Conservation (phyloP, 2,797 vertebrate species). For the Otus scops region DNA sequence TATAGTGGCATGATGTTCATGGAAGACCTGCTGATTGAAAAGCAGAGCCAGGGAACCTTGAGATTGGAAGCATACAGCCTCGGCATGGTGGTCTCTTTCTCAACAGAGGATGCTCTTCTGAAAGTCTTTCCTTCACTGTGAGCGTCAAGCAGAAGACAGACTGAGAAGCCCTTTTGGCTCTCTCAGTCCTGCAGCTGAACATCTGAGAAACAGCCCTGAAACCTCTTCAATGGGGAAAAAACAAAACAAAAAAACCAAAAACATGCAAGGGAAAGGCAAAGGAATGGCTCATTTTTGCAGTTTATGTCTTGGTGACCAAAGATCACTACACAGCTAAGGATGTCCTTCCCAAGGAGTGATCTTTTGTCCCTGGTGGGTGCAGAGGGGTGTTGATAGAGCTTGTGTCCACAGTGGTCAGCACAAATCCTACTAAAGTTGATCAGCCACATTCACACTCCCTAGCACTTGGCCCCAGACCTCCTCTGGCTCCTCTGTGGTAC, state of each 20-base stretch:
- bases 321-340: no score
- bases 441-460: not conserved
- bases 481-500: not conserved
- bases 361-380: not conserved
- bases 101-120: not conserved
- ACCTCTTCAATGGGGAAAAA: accelerated
- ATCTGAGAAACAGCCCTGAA: not conserved
- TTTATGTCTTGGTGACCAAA: not conserved
- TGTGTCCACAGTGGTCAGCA: not conserved
- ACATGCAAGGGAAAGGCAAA: not conserved
- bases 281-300: not conserved
- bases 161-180: not conserved
- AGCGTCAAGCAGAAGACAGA: not conserved
- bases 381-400: not conserved
- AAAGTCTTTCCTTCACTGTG: not conserved
- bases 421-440: not conserved
- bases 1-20: not conserved
- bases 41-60: not conserved
- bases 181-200: not conserved
- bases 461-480: not conserved
- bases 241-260: not conserved
- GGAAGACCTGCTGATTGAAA: not conserved
- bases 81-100: not conserved
- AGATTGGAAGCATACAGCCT: not conserved
- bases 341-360: not conserved